Conservation (phyloP, 2,113 vertebrate species). For the Heliornis fulica region DNA sequence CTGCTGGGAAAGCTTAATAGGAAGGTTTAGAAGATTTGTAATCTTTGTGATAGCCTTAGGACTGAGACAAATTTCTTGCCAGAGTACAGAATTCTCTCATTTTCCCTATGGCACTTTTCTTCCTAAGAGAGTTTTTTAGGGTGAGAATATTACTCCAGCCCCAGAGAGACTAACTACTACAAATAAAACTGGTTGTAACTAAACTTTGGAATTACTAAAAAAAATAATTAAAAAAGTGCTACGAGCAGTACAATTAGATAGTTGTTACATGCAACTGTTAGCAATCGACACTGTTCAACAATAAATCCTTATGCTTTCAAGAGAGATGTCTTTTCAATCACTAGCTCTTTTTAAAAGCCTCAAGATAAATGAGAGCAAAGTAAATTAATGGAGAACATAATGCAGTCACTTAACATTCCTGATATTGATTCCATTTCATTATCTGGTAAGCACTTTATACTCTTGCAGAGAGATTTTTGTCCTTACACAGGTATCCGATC, state of each 20-base stretch:
- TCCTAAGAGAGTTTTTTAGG: background rate
- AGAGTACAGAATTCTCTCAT: background rate
- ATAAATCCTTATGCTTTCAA: background rate
- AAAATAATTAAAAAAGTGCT: too few relatives aligned
- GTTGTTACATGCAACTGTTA: background rate
- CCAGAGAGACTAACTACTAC: background rate
- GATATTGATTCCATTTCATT: conserved; percentile 8
- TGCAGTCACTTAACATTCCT: background rate
- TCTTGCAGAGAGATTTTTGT: background rate
- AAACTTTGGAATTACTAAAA: background rate
- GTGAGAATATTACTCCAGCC: background rate
- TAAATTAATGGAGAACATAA: background rate
- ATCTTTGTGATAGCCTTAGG: background rate
- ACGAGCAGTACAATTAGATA: background rate
- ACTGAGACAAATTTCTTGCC: background rate
- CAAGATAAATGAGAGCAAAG: background rate
- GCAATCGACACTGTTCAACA: background rate
- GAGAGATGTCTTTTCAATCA: background rate
- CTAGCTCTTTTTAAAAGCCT: background rate
- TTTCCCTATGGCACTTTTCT: background rate
- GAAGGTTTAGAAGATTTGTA: background rate
- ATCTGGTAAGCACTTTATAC: background rate
- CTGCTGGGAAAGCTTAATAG: background rate
- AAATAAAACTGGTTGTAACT: background rate
- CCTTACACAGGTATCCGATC: background rate